Conservation (phyloP, 2,113 vertebrate species). For the Lethenteron camtschaticum region DNA sequence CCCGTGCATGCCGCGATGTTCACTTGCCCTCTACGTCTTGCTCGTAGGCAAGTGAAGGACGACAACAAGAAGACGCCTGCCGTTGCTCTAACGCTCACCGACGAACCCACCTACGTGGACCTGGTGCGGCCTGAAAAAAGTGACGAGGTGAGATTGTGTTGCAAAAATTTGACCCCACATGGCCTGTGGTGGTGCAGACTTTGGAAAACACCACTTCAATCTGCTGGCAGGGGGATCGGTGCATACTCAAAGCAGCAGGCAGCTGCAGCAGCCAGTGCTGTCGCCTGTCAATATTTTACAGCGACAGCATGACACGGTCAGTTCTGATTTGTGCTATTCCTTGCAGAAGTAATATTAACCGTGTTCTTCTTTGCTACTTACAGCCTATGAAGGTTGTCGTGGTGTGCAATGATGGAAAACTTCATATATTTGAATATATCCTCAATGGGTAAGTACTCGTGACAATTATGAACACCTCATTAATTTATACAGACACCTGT, state of each 20-base stretch:
- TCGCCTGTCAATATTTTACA: too few relatives aligned
- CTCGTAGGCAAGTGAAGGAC: conserved; percentile 68
- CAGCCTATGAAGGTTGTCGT: conserved; percentile 81
- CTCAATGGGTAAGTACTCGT: conserved; percentile 63
- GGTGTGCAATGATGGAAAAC: conserved; percentile 70
- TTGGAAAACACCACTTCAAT: too few relatives aligned
- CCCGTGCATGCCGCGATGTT: too few relatives aligned
- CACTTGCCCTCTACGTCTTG: neutral
- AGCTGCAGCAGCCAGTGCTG: too few relatives aligned
- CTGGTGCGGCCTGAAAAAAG: conserved; percentile 52
- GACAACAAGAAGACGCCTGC: conserved; percentile 75
- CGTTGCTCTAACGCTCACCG: conserved; percentile 71
- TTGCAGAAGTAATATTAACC: neutral
- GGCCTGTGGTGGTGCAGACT: too few relatives aligned
- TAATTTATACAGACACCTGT: too few relatives aligned
- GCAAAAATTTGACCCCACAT: too few relatives aligned
- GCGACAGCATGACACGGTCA: neutral
- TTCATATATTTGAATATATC: conserved; percentile 91
- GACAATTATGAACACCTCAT: conserved; percentile 6
- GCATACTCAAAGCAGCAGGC: too few relatives aligned
- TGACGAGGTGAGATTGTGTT: conserved; percentile 41
- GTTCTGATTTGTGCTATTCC: neutral
- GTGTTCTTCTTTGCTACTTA: conserved; percentile 6
- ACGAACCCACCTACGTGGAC: conserved; percentile 58
- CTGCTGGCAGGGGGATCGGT: too few relatives aligned